Base-by-base conservation (phyloP, 2,113 vertebrate species). In the Azemiops feae region DNA sequence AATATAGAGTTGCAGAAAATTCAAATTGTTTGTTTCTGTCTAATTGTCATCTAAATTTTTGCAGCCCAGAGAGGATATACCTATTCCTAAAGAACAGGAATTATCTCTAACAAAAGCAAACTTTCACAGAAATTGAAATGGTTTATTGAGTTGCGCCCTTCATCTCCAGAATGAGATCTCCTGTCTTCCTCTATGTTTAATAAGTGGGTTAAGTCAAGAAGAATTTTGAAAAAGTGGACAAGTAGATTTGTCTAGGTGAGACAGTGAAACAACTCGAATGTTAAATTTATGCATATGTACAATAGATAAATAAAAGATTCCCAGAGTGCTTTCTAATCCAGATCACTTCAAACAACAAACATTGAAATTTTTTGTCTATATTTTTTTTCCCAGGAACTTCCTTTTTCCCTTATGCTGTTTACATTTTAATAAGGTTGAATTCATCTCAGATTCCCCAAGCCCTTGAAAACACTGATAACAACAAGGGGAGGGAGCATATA, bases 401-500 rank as follows among this genome's bases (percentile, higher is more conserved):
- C 18, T 85, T 52, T n/a, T 27, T 23, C 85, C 22, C 22, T 52
- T 18, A 30, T 27, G 86, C 25, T 91, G 89, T 87, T 87, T 91
- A 88, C 2, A 74, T 1, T 81, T 93, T 54, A 95, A 69, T 94
- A 93, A 74, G 45, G 0, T 25, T 11, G 27, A 64, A 5, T 90
- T 92, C 85, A 14, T 52, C 22, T 34, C 39, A 54, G n/a, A 64
- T 90, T 52, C 45, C 23, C 50, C 5, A 52, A 60, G 25, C 34
- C 55, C 69, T 43, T 90, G 27, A 52, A 90, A 89, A n/a, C 45
- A 64, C 89, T 47, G 87, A n/a, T 55, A 92, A 64, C 25, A 27
- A 47, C 12, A 85, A 47, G 52, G 12, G 53, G 9, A 9, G 22
- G 2, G 6, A 34, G 93, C 0, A 5, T 12, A 12, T 0, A 0